Base-by-base conservation (phyloP, 2,888 invertebrate genomes). In the Andrena bicolor region DNA sequence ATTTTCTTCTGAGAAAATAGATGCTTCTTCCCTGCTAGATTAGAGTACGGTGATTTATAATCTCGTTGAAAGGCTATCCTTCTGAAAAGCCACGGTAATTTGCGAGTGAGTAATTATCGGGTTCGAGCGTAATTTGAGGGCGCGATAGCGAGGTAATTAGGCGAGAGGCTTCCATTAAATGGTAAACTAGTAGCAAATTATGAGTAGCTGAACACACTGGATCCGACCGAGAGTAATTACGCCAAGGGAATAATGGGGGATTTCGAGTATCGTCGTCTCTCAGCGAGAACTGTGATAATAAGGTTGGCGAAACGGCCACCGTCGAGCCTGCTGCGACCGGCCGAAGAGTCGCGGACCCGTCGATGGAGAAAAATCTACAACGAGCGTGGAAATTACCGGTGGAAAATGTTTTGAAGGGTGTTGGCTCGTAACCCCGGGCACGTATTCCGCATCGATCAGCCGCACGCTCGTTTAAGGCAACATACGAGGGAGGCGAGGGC, bases 381-480 rank as follows among this genome's bases (percentile, higher is more conserved):
- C 8, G 13, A 6, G 10, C 53, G 16, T 10, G 32, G 51, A 60
- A 61, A 53, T 72, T 51, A 51, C 49, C 56, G 51, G 60, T 65
- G 26, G 65, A 26, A 64, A 66, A 35, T 76, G 73, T 76, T 74
- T 71, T 35, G 30, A 13, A 63, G 49, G 51, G 70, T 76, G 69
- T 60, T 35, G 56, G 60, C 51, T 58, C 35, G 53, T 51, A 60
- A 84, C n/a, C 66, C 73, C 56, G 23, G 53, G 63, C 84, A 80
- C 76, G 76, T 84, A 76, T 66, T 58, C 30, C 63, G 73, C 71
- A 83, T 84, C 76, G 76, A 84, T 84, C 80, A 76, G 35, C 49
- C 51, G 58, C 30, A 61, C 28, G 20, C 53, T 51, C 64, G 60
- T 81, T 81, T 64, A 28, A 41, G n/a, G 49, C 63, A 26, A 68